Evolutionary conservation across 2,113 vertebrate genomes (phyloP), one percentile per base, ranked within the genome.

Genomic region (Collichthys lucidus): DNA sequence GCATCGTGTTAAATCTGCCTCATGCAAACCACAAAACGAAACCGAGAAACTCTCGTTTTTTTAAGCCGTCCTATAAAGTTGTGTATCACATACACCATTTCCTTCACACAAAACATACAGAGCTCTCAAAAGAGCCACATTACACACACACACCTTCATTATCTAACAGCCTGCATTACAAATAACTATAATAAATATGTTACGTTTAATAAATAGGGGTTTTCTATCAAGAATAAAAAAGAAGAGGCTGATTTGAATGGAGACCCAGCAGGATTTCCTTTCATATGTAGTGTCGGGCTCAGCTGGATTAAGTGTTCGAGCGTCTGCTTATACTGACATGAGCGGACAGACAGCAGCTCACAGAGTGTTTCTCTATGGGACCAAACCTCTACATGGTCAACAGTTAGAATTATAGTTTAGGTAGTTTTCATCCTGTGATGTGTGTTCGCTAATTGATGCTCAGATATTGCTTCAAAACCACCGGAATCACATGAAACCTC

Each of bases 111-210:
- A 26, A 42, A 83, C 79, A 82, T 20, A 70, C 11, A 73, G 0
- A 52, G 60, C 80, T 65, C 73, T 56, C 1, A 62, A 66, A 49
- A 60, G 73, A 67, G 74, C 80, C 15, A 14, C 26, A 46, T 31
- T 65, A 77, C 55, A 81, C 56, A 60, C 19, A 40, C 44, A 22
- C 26, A 50, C 69, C 60, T 88, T 79, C 47, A 56, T 82, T 46
- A 77, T 26, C 77, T 17, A 71, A 16, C 69, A 67, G 46, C 60
- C 74, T 64, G 57, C 52, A 59, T 74, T 68, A 86, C 52, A 80
- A 73, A 74, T 40, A 74, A 77, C 19, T 78, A 44, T 22, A 89
- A 93, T 91, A 92, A 91, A 93, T 87, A 90, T 61, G n/a, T 49
- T 15, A 9, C 22, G 49, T 59, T 82, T 2, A 92, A 92, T 92